Conservation (phyloP, 2,797 vertebrate genomes). For the Pangasius mekongensis region DNA sequence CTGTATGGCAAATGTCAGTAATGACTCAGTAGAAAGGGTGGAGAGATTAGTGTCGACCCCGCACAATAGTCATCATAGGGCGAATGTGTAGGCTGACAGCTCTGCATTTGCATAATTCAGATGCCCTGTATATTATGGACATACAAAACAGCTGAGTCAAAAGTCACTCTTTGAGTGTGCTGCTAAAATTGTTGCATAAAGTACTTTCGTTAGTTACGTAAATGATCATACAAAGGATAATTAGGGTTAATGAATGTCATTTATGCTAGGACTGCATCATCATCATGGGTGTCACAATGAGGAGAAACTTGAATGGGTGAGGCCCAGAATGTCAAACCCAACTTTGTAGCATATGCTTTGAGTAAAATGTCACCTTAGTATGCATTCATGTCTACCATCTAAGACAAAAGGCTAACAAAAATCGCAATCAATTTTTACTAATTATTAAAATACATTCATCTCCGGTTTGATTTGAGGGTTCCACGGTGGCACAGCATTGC, state of each 20-base stretch:
- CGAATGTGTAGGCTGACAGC: conserved; percentile 31
- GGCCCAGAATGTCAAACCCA: neutral
- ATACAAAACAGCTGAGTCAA: conserved; percentile 31
- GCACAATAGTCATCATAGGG: conserved; percentile 34
- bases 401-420: neutral
- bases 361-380: neutral
- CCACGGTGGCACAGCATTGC: no score
- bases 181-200: conserved; percentile 23
- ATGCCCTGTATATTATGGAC: conserved; percentile 7
- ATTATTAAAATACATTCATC: neutral
- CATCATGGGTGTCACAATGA: neutral
- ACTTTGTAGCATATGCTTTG: neutral
- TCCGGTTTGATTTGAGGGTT: neutral
- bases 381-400: neutral
- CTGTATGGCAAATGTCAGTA: conserved; percentile 42
- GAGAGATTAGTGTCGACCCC: conserved; percentile 29
- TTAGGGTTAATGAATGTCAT: neutral
- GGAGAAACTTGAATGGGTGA: neutral
- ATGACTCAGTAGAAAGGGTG: conserved; percentile 50
- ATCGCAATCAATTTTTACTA: neutral
- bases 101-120: conserved; percentile 24
- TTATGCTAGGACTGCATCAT: conserved; percentile 1
- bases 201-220: conserved; percentile 25
- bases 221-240: neutral
- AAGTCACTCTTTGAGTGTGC: neutral